A percentile compares a stretch with the other conserved stretches of the same genome.
Conservation (phyloP, 2,888 invertebrate species). For the Podotricha telesiphe region DNA sequence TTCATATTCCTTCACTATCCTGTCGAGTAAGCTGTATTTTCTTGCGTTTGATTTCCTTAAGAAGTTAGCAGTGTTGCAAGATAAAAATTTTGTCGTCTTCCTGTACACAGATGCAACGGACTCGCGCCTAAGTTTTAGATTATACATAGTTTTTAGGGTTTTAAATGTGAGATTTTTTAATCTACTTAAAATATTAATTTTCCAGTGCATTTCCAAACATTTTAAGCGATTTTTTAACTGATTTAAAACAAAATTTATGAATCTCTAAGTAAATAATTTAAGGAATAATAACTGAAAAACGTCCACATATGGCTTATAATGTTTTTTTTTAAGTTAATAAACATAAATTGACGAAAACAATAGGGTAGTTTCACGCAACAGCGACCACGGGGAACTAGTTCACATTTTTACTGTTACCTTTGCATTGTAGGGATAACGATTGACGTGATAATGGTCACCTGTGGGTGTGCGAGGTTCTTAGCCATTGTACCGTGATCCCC, state of each 20-base stretch:
- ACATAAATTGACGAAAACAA: slow-evolving; percentile 17
- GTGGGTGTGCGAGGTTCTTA: slow-evolving; percentile 59
- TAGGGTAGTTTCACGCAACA: slow-evolving; percentile 57
- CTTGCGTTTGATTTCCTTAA: slow-evolving; percentile 68
- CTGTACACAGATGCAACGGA: slow-evolving; percentile 74
- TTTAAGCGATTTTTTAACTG: slow-evolving; percentile 6
- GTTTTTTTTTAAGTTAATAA: not conserved
- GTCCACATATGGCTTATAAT: not conserved
- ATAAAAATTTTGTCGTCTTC: slow-evolving; percentile 74
- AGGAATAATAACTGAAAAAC: not conserved
- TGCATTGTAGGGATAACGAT: slow-evolving; percentile 60
- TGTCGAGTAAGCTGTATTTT: slow-evolving; percentile 58
- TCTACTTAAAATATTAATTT: slow-evolving; percentile 48
- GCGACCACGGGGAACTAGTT: slow-evolving; percentile 63
- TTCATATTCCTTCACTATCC: slow-evolving; percentile 57
- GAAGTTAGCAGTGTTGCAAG: slow-evolving; percentile 66
- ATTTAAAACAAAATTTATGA: not conserved
- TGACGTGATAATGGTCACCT: slow-evolving; percentile 70
- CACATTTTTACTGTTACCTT: slow-evolving; percentile 65
- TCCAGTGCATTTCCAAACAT: slow-evolving; percentile 49
- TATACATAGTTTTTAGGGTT: slow-evolving; percentile 52
- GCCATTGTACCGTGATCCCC: slow-evolving; percentile 53
- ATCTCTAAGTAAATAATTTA: not conserved
- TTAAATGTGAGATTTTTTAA: slow-evolving; percentile 49
- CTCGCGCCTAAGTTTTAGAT: slow-evolving; percentile 66